These are phyloP conservation scores for Loripinus fragilis DNA, from an alignment of 2,888 invertebrate species.

Conservation along the genomic window DNA sequence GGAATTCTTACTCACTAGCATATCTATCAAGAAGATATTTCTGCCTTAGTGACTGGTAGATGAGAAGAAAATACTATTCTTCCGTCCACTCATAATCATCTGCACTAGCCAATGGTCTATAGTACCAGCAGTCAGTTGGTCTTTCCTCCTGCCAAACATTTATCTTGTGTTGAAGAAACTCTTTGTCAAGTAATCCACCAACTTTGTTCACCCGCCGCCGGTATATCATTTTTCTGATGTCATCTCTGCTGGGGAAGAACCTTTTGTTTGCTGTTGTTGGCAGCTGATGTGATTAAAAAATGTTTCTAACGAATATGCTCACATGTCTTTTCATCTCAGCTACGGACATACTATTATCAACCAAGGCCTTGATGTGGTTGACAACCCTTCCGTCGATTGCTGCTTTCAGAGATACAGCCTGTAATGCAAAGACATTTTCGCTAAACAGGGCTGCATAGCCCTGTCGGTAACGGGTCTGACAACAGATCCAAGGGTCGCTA, in stretches of 20 bases:
- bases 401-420: background rate
- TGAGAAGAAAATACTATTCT: background rate
- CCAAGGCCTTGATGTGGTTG: no score
- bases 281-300: background rate
- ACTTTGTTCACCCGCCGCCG: background rate
- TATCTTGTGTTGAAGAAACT: background rate
- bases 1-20: conserved; percentile 44
- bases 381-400: background rate
- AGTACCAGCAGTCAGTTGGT: background rate
- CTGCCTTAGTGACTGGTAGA: conserved; percentile 38
- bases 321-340: background rate
- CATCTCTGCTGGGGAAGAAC: conserved; percentile 7
- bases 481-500: no score
- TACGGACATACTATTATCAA: background rate
- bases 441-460: no score
- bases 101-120: background rate
- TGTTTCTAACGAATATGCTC: background rate
- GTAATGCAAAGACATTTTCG: background rate
- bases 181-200: background rate
- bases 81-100: background rate
- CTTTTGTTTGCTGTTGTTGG: background rate
- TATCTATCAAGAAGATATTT: conserved; percentile 40
- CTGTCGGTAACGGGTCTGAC: no score
- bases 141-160: background rate
- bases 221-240: conserved; percentile 10